Percentiles rank a stretch among this genome's conserved stretches.
These are phyloP conservation scores for Montipora capitata DNA, from an alignment of 92 coral and sea anemone genomes.

Conservation along the genomic window DNA sequence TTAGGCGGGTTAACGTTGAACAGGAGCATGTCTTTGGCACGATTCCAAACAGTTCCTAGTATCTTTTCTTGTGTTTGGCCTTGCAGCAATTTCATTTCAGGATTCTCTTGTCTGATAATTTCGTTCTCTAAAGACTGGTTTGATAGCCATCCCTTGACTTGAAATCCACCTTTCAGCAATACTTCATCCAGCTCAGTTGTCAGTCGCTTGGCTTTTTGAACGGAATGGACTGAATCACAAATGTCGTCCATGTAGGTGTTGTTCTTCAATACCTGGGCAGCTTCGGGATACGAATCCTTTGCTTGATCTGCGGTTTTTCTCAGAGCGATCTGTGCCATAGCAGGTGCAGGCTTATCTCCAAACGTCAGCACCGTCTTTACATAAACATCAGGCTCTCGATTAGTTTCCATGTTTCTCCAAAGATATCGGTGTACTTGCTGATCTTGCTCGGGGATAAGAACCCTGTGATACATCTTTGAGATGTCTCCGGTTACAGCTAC, in stretches of 20 bases:
- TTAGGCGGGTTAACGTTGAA: conserved; percentile 61
- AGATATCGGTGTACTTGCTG: conserved; percentile 76
- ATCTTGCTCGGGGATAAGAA: conserved; percentile 67
- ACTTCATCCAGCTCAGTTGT: conserved; percentile 76
- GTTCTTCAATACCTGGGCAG: conserved; percentile 62
- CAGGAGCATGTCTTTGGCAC: conserved; percentile 27
- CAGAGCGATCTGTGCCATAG: conserved; percentile 79
- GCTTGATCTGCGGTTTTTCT: conserved; percentile 68
- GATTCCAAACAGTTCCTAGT: conserved; percentile 74
- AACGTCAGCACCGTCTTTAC: conserved; percentile 81
- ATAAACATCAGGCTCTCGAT: conserved; percentile 73
- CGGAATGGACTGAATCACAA: conserved; percentile 65
- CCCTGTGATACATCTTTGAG: conserved; percentile 70
- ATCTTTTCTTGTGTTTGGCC: conserved; percentile 63
- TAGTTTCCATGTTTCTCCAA: conserved; percentile 60
- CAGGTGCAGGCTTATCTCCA: conserved; percentile 87
- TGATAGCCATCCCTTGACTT: conserved; percentile 78
- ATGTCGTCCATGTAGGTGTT: conserved; percentile 83
- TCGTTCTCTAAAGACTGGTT: conserved; percentile 31
- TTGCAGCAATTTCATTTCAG: conserved; percentile 11
- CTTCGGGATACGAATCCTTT: conserved; percentile 50
- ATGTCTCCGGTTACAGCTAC: conserved; percentile 69
- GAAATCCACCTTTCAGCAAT: conserved; percentile 75
- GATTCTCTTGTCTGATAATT: conserved; percentile 13
- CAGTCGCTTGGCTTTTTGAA: conserved; percentile 56